These are phyloP conservation scores for Charina bottae DNA, from an alignment of 2,113 vertebrate genomes.

Conservation along the genomic window DNA sequence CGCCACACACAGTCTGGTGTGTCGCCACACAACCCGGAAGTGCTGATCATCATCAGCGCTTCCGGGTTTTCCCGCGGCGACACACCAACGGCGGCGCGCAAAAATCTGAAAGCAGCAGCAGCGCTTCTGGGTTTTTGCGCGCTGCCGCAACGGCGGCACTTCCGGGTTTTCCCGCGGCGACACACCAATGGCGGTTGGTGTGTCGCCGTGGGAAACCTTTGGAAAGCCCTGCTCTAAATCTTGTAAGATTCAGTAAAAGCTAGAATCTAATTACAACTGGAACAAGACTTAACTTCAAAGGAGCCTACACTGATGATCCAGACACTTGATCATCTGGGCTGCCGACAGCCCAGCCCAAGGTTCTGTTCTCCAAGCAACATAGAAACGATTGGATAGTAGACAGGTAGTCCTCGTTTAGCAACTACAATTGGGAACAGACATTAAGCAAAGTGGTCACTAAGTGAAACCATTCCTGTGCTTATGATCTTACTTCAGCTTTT, in stretches of 20 bases:
- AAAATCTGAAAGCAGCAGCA: no score
- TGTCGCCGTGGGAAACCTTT: no score
- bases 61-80: no score
- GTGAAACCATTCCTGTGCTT: neutral
- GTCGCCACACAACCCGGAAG: no score
- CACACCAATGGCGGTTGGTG: no score
- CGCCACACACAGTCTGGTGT: no score
- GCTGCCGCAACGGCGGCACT: no score
- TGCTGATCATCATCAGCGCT: no score
- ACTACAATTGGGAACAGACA: neutral
- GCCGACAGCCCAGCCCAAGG: neutral
- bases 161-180: no score
- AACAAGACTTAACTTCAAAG: neutral
- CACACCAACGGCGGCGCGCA: no score
- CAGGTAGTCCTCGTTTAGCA: neutral
- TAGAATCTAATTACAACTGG: neutral
- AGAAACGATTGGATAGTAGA: neutral
- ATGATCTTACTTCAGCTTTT: neutral
- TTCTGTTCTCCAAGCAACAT: neutral
- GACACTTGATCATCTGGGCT: neutral
- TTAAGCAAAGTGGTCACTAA: neutral
- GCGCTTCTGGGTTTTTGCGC: no score
- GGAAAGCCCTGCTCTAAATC: no score
- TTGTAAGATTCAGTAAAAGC: neutral
- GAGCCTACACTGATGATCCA: neutral